phyloP scores from a whole-genome alignment of 2,113 vertebrate species.

The Steatornis caripensis region DNA sequence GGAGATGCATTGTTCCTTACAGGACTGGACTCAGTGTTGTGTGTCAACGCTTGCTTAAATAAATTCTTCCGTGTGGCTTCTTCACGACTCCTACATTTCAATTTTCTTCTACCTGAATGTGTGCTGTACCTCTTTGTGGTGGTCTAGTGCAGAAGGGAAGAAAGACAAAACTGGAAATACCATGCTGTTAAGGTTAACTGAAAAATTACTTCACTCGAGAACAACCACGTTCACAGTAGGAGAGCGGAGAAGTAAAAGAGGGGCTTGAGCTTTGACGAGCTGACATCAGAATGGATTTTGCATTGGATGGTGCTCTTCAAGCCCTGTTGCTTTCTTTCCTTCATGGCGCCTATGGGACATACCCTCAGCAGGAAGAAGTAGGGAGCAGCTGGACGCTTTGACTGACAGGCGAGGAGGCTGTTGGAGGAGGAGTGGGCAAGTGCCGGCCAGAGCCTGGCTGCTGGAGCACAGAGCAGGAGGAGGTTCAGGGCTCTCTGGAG shows the following conservation, averaged over 20 bases:
- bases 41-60: not conserved
- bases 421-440: not conserved
- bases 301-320: not conserved
- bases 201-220: not conserved
- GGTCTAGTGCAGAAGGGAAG: not conserved
- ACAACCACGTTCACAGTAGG: not conserved
- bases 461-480: not conserved
- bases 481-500: not conserved
- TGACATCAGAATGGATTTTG: not conserved
- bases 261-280: not conserved
- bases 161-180: not conserved
- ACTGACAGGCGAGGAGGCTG: not conserved
- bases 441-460: not conserved
- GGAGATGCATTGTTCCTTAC: not conserved
- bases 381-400: not conserved
- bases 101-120: not conserved
- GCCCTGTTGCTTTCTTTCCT: not conserved
- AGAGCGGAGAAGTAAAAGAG: not conserved
- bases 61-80: not conserved
- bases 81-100: not conserved
- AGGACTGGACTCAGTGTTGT: not conserved
- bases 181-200: not conserved
- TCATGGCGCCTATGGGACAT: not conserved
- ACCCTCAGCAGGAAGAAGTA: not conserved
- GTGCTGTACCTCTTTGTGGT: not conserved